Evolutionary conservation across 2,113 vertebrate species (phyloP).

Genomic region (Caracal caracal): DNA sequence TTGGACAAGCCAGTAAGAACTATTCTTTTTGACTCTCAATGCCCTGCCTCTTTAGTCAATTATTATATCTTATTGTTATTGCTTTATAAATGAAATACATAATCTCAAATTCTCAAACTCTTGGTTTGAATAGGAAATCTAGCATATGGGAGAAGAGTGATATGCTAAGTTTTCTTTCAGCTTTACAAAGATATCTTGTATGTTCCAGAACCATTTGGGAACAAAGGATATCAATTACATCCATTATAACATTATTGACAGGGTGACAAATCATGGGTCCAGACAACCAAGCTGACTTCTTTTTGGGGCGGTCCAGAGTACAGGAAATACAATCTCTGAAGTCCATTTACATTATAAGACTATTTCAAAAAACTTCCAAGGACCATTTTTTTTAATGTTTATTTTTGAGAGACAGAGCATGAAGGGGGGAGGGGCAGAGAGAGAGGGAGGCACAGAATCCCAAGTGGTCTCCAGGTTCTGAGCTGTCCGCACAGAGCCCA

Average conservation of each 20-base stretch:
- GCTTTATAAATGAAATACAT: neutral
- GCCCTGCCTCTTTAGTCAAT: neutral
- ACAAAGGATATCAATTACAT: neutral
- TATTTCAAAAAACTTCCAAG: neutral
- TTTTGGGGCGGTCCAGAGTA: neutral
- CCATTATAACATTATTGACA: neutral
- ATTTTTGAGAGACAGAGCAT: too few relatives aligned
- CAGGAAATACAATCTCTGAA: neutral
- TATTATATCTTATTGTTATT: neutral
- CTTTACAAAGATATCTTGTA: neutral
- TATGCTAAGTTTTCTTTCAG: neutral
- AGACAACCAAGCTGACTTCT: neutral
- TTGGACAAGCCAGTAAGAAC: neutral
- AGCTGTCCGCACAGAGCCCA: too few relatives aligned
- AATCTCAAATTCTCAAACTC: neutral
- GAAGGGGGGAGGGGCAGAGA: too few relatives aligned
- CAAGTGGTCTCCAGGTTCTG: too few relatives aligned
- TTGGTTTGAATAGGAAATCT: neutral
- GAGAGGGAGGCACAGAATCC: too few relatives aligned
- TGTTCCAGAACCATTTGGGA: neutral
- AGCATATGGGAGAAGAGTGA: neutral
- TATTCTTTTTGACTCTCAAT: neutral
- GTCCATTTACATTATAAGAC: neutral
- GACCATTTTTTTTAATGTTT: neutral
- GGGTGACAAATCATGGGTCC: neutral